Base-by-base conservation (phyloP, 2,888 invertebrate species). In the Polydrusus cervinus region DNA sequence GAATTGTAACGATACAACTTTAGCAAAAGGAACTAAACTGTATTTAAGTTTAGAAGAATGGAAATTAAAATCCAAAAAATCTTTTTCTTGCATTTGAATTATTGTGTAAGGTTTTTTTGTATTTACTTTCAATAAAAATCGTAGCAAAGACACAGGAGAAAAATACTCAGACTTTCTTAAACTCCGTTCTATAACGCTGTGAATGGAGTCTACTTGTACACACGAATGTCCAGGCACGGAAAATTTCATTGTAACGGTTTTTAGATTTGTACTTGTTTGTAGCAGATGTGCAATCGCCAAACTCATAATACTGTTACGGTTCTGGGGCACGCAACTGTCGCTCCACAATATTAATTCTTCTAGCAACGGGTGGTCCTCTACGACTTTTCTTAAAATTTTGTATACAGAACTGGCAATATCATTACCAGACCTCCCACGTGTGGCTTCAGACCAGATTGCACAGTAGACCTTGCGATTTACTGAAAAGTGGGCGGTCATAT, bases 201-300 rank as follows among this genome's bases (percentile, higher is more conserved):
- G 25, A 5, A 70, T 78, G 74, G 10, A 40, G 8, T 40, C 40
- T 40, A 5, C 40, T 40, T 40, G 11, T 3, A 40, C 10, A 53
- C 71, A 78, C 7, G 79, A 80, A 61, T 81, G 80, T 16, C 82
- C 79, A 14, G 80, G 79, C 34, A 74, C 76, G 16, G 78, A 82
- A 77, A 66, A 82, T 71, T 81, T 81, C 74, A 81, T 79, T 14
- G 38, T 66, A 62, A 1, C 38, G n/a, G 3, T 65, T 65, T 14
- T 65, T 8, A 47, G 49, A 47, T n/a, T 40, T 25, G 40, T 6
- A 40, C 40, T 40, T 40, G 8, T 40, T 40, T 40, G 40, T 40
- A 40, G 40, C 11, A 40, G 40, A 40, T 40, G 40, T 40, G 40
- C 25, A 25, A 25, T 25, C 25, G 5, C 25, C 25, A 25, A 25